These are phyloP conservation scores for Diachasma alloeum DNA, from an alignment of 1,140 invertebrate genomes.

Conservation along the genomic window DNA sequence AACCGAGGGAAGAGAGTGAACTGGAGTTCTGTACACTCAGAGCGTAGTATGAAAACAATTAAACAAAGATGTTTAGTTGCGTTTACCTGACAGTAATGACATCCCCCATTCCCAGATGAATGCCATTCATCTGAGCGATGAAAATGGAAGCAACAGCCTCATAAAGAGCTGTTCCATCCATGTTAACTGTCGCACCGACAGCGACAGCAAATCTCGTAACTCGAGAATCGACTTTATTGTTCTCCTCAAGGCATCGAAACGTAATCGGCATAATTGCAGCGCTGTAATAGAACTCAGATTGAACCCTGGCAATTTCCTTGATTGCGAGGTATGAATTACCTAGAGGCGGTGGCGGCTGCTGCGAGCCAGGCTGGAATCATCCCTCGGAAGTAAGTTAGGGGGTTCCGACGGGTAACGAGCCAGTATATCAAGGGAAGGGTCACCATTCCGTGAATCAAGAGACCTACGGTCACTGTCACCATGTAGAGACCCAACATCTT, in stretches of 20 bases:
- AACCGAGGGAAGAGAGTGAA: background rate
- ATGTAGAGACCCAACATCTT: conserved; percentile 73
- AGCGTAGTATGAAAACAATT: too few relatives aligned
- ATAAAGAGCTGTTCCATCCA: conserved; percentile 79
- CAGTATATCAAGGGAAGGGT: conserved; percentile 73
- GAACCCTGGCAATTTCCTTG: too few relatives aligned
- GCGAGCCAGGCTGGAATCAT: conserved; percentile 75
- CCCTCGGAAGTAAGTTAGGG: conserved; percentile 69
- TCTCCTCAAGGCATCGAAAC: conserved; percentile 80
- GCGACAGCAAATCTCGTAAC: conserved; percentile 77
- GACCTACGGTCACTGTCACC: conserved; percentile 72
- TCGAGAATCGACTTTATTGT: conserved; percentile 74
- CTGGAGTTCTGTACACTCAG: too few relatives aligned
- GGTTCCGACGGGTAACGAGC: conserved; percentile 71
- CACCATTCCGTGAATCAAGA: conserved; percentile 72
- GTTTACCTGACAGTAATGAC: conserved; percentile 69
- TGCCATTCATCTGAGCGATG: conserved; percentile 75
- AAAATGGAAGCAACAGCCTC: conserved; percentile 77
- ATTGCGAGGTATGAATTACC: conserved; percentile 56
- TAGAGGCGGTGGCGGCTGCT: conserved; percentile 75
- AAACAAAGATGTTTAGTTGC: background rate
- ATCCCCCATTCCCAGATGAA: conserved; percentile 68
- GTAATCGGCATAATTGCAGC: conserved; percentile 80
- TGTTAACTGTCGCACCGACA: conserved; percentile 75
- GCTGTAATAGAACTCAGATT: conserved; percentile 55